Evolutionary conservation across 2,888 invertebrate species (phyloP).

Genomic region (Caradrina clavipalpis): DNA sequence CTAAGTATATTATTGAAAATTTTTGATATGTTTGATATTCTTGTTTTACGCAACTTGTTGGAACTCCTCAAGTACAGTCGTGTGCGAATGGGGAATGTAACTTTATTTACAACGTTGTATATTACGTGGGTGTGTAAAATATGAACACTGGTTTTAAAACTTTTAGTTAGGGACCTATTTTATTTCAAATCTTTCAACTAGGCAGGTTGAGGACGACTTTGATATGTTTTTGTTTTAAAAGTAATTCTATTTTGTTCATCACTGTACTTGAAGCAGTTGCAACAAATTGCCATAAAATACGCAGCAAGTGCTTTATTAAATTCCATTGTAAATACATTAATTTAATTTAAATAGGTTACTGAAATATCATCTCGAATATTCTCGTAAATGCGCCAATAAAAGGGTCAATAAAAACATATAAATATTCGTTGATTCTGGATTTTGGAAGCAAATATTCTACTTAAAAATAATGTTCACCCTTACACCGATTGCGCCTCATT

Average conservation of each 20-base stretch:
- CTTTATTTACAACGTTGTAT: not conserved
- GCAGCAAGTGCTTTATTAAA: constrained; percentile 65
- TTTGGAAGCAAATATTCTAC: constrained; percentile 84
- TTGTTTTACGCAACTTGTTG: constrained; percentile 78
- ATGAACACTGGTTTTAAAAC: constrained; percentile 16
- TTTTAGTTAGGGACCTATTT: not conserved
- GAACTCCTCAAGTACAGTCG: constrained; percentile 62
- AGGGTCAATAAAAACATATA: constrained; percentile 85
- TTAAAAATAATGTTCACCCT: constrained; percentile 73
- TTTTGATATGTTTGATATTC: constrained; percentile 90
- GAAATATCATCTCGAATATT: constrained; percentile 56
- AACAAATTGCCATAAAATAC: constrained; percentile 63
- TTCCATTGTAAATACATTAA: constrained; percentile 60
- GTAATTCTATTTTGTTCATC: not conserved
- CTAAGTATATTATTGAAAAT: constrained; percentile 69
- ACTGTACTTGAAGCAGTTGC: constrained; percentile 51
- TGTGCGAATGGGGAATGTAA: constrained; percentile 2
- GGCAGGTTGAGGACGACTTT: not conserved
- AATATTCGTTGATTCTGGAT: constrained; percentile 89
- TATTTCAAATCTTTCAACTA: not conserved
- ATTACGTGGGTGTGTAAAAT: constrained; percentile 11
- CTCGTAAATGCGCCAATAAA: constrained; percentile 76
- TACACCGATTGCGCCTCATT: constrained; percentile 64
- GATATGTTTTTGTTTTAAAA: not conserved
- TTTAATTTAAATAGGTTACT: constrained; percentile 51